Conservation (phyloP, 2,797 vertebrate species). For the Pseudochirops cupreus region DNA sequence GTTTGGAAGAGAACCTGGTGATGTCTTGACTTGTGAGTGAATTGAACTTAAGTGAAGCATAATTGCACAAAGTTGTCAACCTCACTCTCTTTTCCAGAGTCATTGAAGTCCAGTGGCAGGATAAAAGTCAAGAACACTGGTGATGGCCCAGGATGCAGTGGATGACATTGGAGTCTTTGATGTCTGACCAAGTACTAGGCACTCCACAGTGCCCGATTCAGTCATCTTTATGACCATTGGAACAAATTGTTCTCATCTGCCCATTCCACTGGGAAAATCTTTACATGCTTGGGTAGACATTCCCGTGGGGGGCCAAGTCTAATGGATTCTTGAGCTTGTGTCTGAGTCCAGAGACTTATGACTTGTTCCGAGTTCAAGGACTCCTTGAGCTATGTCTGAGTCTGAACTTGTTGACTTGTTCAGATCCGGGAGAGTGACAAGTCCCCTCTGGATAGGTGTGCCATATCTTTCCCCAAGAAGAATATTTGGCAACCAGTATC, state of each 20-base stretch:
- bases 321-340: no score
- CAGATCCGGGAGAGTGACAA: no score
- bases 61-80: neutral
- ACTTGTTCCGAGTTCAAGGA: no score
- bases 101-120: neutral
- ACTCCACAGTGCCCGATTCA: neutral
- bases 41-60: neutral
- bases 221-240: neutral
- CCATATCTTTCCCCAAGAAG: no score
- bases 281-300: neutral
- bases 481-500: no score
- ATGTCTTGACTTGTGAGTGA: neutral
- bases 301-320: no score
- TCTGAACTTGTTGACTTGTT: no score
- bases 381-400: no score
- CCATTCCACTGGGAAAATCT: neutral
- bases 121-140: neutral
- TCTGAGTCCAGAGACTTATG: no score
- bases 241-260: neutral
- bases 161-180: neutral
- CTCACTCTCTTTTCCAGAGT: neutral
- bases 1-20: neutral
- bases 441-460: no score
- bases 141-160: neutral
- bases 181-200: neutral